Conservation (phyloP, 2,113 vertebrate species). For the Scophthalmus maximus region DNA sequence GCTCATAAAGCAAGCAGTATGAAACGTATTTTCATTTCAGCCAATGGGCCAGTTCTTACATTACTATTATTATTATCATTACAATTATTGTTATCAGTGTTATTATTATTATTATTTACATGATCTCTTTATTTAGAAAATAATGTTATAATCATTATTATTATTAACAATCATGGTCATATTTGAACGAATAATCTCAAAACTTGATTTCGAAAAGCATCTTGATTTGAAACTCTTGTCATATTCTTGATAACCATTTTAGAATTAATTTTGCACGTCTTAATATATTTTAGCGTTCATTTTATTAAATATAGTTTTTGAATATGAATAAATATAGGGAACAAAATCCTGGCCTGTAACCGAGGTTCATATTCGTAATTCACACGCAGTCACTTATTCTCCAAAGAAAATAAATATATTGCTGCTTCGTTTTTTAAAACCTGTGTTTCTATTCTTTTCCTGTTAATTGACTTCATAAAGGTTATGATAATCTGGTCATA, state of each 20-base stretch:
- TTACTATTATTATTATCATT: constrained; percentile 9
- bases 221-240: constrained; percentile 5
- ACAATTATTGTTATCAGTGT: constrained; percentile 12
- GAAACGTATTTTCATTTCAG: constrained; percentile 8
- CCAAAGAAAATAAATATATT: not conserved
- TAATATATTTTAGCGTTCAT: not conserved
- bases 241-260: not conserved
- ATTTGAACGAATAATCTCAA: constrained; percentile 23
- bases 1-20: not conserved
- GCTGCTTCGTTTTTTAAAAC: not conserved
- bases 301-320: not conserved
- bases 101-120: not conserved
- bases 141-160: not conserved
- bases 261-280: not conserved
- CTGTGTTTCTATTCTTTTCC: too few relatives aligned
- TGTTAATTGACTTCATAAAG: not conserved
- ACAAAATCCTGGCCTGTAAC: not conserved
- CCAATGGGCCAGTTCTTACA: not conserved
- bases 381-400: not conserved
- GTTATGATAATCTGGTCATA: not conserved
- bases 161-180: not conserved
- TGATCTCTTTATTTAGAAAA: not conserved
- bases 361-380: not conserved
- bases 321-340: not conserved
- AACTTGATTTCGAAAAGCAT: not conserved